Base-by-base conservation (phyloP, 2,113 vertebrate genomes). In the Bujurquina vittata region DNA sequence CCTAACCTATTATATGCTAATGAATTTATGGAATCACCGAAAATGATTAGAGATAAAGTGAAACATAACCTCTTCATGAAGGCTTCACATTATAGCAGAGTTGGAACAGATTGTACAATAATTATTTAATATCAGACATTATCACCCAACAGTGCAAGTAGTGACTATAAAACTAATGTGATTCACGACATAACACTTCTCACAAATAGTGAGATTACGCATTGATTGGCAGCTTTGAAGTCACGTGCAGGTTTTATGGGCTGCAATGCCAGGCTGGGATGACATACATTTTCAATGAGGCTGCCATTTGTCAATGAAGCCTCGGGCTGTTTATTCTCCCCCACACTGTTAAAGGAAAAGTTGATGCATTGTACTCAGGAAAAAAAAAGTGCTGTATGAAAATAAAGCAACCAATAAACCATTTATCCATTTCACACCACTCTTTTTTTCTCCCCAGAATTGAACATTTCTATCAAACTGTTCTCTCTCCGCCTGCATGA, bases 371-470 rank as follows among this genome's bases (percentile, higher is more conserved):
- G 67, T 54, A 79, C 84, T 91, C 86, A 86, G 85, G 84, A 89
- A 89, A 86, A 18, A 26, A 26, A 26, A 33, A 5, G 31, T 40
- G n/a, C 59, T 57, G 73, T 79, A 61, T 76, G n/a, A 73, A 6
- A 80, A 35, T 57, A 23, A 20, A 14, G 23, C 72, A 31, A 43
- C 20, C 40, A 94, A 86, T 90, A 88, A 90, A 91, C 5, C 10
- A 56, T 37, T 37, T 11, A 56, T 37, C 9, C 35, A 37, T 2
- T 37, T 37, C 35, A 37, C 8, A 35, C 33, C 5, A 5, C 5
- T 26, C 26, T 26, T 26, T 26, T 26, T 26, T 31, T 6, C 8
- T 2, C 9, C 2, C 15, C 59, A 17, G 12, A 23, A 31, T n/a
- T 0, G 15, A 52, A 54, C 18, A 31, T 33, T 35, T 74, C 12